Evolutionary conservation across 2,113 vertebrate genomes (phyloP), one percentile per base, ranked within the genome.

Genomic region (Gambusia holbrooki): DNA sequence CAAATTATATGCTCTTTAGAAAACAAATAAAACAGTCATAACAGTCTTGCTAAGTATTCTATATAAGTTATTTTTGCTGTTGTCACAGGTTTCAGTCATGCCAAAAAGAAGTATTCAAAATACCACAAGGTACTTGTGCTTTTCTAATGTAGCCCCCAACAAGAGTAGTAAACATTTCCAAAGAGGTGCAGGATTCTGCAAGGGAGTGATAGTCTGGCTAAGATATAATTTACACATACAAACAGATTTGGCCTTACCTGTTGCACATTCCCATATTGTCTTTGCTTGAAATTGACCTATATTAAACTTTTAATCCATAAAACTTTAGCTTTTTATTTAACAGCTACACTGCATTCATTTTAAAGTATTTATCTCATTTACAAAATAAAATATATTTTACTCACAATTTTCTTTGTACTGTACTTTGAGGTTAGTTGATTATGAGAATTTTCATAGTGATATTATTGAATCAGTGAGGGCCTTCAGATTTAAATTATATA

Each of bases 1-100:
- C 74, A 95, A 93, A 92, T 90, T 90, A 91, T 87, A 90, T 92
- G 87, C 91, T 93, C 90, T 90, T 94, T 94, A 93, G 84, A 94
- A 95, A 95, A 94, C 79, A 91, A 94, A 93, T 81, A 3, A 91
- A 91, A 92, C 90, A 93, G 86, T 91, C 88, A 84, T 94, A 94
- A 95, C 95, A 95, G 95, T 95, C 94, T 93, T 85, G 89, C 84
- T 92, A 92, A 88, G 79, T 90, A 81, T 83, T 45, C 80, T 91
- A 89, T 82, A 79, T 80, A 92, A 64, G 81, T 89, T 90, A 86
- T 93, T 94, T 90, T 91, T 93, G 89, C 86, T 91, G 87, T 83
- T 75, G 79, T 92, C 91, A 90, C 89, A 89, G 86, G 83, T 92
- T 89, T 91, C 82, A 89, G 85, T 92, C 74, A 66, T 86, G 83